phyloP scores from a whole-genome alignment of 2,888 invertebrate genomes.

The Caenorhabditis doughertyi region DNA sequence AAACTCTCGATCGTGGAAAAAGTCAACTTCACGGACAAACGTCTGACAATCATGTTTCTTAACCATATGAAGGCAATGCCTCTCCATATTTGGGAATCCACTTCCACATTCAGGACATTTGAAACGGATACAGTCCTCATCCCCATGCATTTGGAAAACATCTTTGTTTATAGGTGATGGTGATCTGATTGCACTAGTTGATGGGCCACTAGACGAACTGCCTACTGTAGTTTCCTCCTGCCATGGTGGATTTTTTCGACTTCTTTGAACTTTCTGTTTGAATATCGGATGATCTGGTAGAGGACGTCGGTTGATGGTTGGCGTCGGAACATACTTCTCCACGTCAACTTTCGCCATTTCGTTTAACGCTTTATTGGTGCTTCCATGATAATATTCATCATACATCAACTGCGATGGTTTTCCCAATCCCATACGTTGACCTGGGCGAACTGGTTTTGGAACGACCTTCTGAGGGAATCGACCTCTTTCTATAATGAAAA shows the following conservation, averaged over 20 bases:
- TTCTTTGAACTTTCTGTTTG: conserved; percentile 23
- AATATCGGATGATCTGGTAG: conserved; percentile 29
- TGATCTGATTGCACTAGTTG: neutral
- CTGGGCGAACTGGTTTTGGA: neutral
- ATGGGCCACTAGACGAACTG: neutral
- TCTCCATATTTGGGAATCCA: conserved; percentile 31
- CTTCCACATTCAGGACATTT: conserved; percentile 53
- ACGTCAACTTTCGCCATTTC: conserved; percentile 51
- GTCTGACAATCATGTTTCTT: conserved; percentile 48
- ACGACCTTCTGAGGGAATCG: conserved; percentile 1
- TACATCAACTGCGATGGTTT: neutral
- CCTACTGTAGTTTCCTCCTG: conserved; percentile 23
- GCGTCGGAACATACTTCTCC: conserved; percentile 40
- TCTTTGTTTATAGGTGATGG: conserved; percentile 1
- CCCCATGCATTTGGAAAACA: neutral
- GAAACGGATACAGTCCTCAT: conserved; percentile 16
- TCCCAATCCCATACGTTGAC: neutral
- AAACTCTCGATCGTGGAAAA: conserved; percentile 50
- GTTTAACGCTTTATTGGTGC: conserved; percentile 5
- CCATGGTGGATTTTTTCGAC: conserved; percentile 42
- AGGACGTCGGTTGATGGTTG: conserved; percentile 37
- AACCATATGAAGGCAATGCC: conserved; percentile 44
- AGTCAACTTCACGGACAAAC: conserved; percentile 15
- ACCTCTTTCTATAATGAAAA: conserved; percentile 20
- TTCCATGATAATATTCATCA: conserved; percentile 5